These are phyloP conservation scores for Emys orbicularis DNA, from an alignment of 2,797 vertebrate species.

Conservation along the genomic window DNA sequence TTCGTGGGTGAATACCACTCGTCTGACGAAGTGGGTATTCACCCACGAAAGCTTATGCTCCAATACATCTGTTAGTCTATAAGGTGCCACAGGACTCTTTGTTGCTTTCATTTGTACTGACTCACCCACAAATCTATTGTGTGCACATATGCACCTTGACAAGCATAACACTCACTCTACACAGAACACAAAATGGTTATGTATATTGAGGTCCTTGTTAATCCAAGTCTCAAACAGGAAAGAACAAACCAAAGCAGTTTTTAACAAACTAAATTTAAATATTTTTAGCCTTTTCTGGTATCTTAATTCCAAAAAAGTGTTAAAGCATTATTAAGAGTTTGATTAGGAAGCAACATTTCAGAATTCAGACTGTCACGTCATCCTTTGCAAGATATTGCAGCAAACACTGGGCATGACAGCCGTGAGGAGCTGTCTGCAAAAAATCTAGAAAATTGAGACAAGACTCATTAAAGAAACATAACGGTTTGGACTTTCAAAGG, in stretches of 20 bases:
- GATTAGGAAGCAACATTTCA: not conserved
- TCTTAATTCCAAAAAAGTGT: not conserved
- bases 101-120: not conserved
- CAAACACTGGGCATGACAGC: fast-evolving
- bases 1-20: too few species aligned
- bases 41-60: too few species aligned
- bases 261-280: not conserved
- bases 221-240: not conserved
- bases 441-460: fast-evolving
- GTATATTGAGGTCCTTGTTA: too few species aligned
- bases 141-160: not conserved
- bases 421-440: fast-evolving
- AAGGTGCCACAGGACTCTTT: too few species aligned
- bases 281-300: not conserved
- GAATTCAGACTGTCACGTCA: not conserved
- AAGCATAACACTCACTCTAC: fast-evolving
- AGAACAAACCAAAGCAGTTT: not conserved
- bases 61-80: too few species aligned
- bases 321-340: not conserved
- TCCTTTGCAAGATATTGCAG: not conserved
- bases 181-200: not conserved
- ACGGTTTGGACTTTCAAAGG: fast-evolving
- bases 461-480: not conserved
- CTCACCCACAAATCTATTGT: not conserved
- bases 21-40: too few species aligned